phyloP scores from a whole-genome alignment of 2,888 invertebrate species.

The Trachelus iudaicus region DNA sequence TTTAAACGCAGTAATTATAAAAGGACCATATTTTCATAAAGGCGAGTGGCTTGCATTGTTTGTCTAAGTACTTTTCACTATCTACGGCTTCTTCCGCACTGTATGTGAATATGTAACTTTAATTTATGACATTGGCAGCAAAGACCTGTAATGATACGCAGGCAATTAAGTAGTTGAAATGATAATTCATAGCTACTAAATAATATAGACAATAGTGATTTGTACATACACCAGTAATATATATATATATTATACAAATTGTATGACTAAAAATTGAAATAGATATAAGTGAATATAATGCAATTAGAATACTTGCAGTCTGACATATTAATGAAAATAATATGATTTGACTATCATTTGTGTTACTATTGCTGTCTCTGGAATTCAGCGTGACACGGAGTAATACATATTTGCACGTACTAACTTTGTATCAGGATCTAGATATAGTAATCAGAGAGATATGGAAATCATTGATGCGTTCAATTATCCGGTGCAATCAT shows the following conservation, averaged over 20 bases:
- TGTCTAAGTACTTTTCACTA: not conserved
- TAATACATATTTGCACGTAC: constrained; percentile 9
- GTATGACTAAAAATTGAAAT: constrained; percentile 12
- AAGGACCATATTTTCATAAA: not conserved
- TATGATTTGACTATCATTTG: constrained; percentile 4
- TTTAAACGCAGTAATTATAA: not conserved
- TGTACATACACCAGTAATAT: constrained; percentile 24
- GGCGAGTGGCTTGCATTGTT: not conserved
- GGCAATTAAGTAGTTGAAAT: constrained; percentile 15
- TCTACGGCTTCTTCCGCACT: not conserved
- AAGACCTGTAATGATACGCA: constrained; percentile 8
- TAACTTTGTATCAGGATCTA: constrained; percentile 12
- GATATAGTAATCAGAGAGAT: constrained; percentile 8
- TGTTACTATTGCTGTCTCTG: not conserved
- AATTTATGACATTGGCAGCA: constrained; percentile 14
- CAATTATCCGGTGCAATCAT: constrained; percentile 5
- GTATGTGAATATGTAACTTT: constrained; percentile 6
- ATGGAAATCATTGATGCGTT: not conserved
- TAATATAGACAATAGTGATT: constrained; percentile 18
- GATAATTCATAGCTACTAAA: constrained; percentile 15
- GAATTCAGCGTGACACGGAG: not conserved
- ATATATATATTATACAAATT: constrained; percentile 19
- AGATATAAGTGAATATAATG: constrained; percentile 12
- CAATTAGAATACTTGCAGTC: constrained; percentile 9
- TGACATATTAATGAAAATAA: constrained; percentile 3